Base-by-base conservation (phyloP, 2,888 invertebrate genomes). In the Choristoneura rosaceana region DNA sequence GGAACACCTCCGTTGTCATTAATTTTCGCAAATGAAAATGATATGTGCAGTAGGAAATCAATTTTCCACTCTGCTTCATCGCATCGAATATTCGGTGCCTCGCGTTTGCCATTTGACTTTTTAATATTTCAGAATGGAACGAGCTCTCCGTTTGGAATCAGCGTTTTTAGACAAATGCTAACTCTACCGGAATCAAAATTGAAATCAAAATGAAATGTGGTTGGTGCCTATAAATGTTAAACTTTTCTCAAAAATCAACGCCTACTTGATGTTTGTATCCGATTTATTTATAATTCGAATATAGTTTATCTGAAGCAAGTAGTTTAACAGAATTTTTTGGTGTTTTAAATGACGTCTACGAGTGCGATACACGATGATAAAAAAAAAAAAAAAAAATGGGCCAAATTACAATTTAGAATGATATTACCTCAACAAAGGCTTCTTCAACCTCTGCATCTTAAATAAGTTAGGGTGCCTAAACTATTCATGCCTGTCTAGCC, bases 41-140 rank as follows among this genome's bases (percentile, higher is more conserved):
- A 89, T 89, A 88, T 85, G 83, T 84, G 86, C 78, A 82, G 81
- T 84, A 82, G 87, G 84, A 87, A 90, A 91, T 89, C 90, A 90
- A 92, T 92, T 92, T 90, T 84, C 86, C 86, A 84, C 81, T 78
- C 76, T 84, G 81, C 82, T 87, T 82, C 86, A 82, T 84, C 84
- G 82, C 84, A 84, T 85, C 82, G 87, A 83, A 81, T 79, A 82
- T 82, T 83, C 84, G 80, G 69, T 78, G 79, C 81, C 70, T 80
- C 78, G 77, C 79, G 80, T 82, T 84, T 81, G 82, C 82, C 82
- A 83, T 88, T 88, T 86, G 82, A 84, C 82, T 84, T 87, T 85
- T 86, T 84, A 86, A 88, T 87, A 86, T 83, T 82, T 78, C 75
- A 73, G 76, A 75, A 73, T 76, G 75, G 76, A 76, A 78, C 70